phyloP scores from a whole-genome alignment of 2,888 invertebrate genomes.

The Cantharis rustica region DNA sequence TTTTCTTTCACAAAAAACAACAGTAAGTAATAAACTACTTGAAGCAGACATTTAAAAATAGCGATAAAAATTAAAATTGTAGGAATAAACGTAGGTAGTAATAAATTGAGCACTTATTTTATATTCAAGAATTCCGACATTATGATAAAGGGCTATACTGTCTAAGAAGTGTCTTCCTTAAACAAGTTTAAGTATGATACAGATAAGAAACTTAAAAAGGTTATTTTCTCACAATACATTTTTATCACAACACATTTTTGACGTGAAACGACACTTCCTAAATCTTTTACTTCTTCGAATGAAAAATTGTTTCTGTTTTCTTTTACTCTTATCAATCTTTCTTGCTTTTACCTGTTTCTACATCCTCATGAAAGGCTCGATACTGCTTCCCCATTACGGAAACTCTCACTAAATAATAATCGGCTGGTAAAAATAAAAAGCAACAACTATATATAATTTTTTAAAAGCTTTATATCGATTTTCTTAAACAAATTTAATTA shows the following conservation, averaged over 20 bases:
- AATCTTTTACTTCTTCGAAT: conserved; percentile 31
- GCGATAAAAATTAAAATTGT: background rate
- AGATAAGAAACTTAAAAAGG: conserved; percentile 39
- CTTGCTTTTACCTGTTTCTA: conserved; percentile 4
- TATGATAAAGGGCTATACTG: conserved; percentile 38
- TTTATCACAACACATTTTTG: conserved; percentile 32
- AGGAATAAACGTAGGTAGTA: conserved; percentile 18
- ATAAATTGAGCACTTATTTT: conserved; percentile 33
- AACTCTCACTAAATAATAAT: background rate
- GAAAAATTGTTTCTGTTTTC: conserved; percentile 29
- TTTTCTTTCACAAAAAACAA: background rate
- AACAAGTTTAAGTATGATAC: conserved; percentile 41
- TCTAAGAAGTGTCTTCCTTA: conserved; percentile 39
- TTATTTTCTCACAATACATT: conserved; percentile 31
- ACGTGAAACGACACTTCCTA: conserved; percentile 28
- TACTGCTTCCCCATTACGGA: background rate
- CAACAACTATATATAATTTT: too few species aligned
- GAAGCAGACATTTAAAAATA: background rate
- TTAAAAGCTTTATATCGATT: too few species aligned
- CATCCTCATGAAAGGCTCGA: conserved; percentile 6
- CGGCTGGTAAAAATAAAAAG: too few species aligned
- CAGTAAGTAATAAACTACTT: background rate
- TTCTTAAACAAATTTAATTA: too few species aligned
- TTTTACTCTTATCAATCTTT: conserved; percentile 26
- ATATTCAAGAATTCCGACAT: conserved; percentile 37